A percentile compares a stretch with the other conserved stretches of the same genome.
Conservation (phyloP, 2,888 invertebrate genomes). For the Andrena bicolor region DNA sequence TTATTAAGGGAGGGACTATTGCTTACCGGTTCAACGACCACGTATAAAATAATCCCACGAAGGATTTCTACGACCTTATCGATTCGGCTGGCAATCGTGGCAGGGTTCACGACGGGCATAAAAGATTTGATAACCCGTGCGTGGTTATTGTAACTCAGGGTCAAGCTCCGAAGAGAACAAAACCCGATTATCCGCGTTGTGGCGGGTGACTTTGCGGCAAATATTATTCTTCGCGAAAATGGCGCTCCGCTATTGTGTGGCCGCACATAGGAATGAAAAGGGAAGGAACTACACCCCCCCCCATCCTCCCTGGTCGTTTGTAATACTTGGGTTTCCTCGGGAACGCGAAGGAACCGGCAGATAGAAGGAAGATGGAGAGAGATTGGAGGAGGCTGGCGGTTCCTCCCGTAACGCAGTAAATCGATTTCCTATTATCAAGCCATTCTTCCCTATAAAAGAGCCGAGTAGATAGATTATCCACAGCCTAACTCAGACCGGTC, state of each 20-base stretch:
- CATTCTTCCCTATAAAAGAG: slow-evolving; percentile 67
- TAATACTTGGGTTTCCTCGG: slow-evolving; percentile 58
- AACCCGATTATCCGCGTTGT: slow-evolving; percentile 52
- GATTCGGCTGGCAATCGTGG: too few relatives aligned
- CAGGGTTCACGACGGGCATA: slow-evolving; percentile 7
- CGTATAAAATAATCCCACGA: too few relatives aligned
- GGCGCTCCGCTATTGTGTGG: slow-evolving; percentile 46
- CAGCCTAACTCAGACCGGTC: slow-evolving; percentile 65
- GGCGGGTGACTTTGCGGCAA: slow-evolving; percentile 57
- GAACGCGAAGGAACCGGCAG: slow-evolving; percentile 16
- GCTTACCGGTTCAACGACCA: too few relatives aligned
- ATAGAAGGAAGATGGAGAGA: slow-evolving; percentile 16
- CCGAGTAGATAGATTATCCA: slow-evolving; percentile 72
- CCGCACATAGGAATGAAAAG: slow-evolving; percentile 28
- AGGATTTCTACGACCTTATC: too few relatives aligned
- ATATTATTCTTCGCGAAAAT: slow-evolving; percentile 63
- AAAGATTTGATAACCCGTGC: slow-evolving; percentile 25
- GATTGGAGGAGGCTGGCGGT: slow-evolving; percentile 6
- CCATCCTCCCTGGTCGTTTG: slow-evolving; percentile 39
- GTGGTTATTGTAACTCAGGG: slow-evolving; percentile 22
- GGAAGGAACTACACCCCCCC: slow-evolving; percentile 17
- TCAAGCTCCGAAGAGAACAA: slow-evolving; percentile 40
- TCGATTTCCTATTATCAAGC: slow-evolving; percentile 74
- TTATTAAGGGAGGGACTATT: too few relatives aligned
- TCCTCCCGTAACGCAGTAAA: slow-evolving; percentile 67